Evolutionary conservation across 2,113 vertebrate species (phyloP).

Genomic region (Physeter macrocephalus): DNA sequence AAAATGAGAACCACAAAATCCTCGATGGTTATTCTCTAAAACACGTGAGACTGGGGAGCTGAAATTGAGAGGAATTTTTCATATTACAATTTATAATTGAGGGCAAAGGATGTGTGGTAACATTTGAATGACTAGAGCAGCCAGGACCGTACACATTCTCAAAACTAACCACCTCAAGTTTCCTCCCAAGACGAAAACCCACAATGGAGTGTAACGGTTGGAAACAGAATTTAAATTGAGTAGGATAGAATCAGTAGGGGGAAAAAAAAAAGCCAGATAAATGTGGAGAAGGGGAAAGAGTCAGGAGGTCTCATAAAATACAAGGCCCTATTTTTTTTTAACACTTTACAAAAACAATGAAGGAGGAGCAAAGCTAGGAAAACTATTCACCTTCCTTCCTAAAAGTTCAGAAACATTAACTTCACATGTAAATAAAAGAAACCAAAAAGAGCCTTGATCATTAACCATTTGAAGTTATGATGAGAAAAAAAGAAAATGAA

Average conservation of each 20-base stretch:
- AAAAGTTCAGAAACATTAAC: background rate
- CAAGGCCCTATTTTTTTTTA: background rate
- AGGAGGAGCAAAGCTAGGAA: background rate
- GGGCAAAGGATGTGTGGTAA: background rate
- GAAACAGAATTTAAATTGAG: background rate
- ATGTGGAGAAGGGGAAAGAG: background rate
- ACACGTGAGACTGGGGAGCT: background rate
- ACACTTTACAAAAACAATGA: background rate
- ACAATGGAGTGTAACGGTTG: background rate
- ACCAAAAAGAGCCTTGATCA: background rate
- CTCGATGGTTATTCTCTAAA: background rate
- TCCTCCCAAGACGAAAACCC: background rate
- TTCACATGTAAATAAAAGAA: background rate
- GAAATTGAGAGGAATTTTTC: background rate
- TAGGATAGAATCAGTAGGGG: background rate
- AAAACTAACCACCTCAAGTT: background rate
- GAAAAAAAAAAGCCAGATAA: background rate
- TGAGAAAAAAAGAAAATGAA: background rate
- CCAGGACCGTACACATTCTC: background rate
- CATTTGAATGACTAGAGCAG: background rate
- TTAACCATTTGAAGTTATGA: background rate
- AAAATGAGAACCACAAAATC: background rate
- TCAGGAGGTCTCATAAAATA: background rate
- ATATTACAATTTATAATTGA: background rate
- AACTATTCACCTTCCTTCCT: background rate